Evolutionary conservation across 2,113 vertebrate species (phyloP).

Genomic region (Planiliza haematocheilus): DNA sequence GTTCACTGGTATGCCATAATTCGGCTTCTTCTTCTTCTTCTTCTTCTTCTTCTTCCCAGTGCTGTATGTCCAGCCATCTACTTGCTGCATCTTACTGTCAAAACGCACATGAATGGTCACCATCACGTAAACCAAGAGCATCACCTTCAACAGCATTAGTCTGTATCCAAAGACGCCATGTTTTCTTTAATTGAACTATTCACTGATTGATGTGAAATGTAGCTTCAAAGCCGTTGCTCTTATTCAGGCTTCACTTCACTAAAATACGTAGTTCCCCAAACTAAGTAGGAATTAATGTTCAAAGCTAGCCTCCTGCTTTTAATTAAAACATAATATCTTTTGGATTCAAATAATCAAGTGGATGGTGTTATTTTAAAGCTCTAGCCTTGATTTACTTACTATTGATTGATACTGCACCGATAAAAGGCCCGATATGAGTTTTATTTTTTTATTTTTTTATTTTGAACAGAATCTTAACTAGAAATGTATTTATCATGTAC

Average conservation of each 20-base stretch:
- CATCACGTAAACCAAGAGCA: no score
- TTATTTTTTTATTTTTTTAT: no score
- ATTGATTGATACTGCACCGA: no score
- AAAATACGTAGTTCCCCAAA: slow-evolving; percentile 33
- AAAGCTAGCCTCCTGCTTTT: slow-evolving; percentile 40
- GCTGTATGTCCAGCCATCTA: not conserved
- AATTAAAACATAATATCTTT: slow-evolving; percentile 30
- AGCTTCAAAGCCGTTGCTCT: slow-evolving; percentile 18
- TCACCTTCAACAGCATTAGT: not conserved
- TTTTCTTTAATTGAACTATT: not conserved
- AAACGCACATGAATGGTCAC: not conserved
- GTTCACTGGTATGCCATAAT: slow-evolving; percentile 79
- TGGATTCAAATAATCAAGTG: slow-evolving; percentile 41
- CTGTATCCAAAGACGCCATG: not conserved
- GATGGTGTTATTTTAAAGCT: slow-evolving; percentile 26
- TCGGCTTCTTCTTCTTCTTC: not conserved
- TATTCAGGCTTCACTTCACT: slow-evolving; percentile 12
- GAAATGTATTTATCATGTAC: no score
- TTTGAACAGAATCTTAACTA: no score
- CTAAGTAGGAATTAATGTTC: slow-evolving; percentile 51
- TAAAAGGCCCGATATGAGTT: no score
- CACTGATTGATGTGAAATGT: slow-evolving; percentile 2
- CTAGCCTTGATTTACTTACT: slow-evolving; percentile 17
- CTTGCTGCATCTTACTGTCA: not conserved
- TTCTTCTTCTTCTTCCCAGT: not conserved